A percentile compares a stretch with the other conserved stretches of the same genome.
Conservation (phyloP, 2,113 vertebrate genomes). For the Semnopithecus entellus region DNA sequence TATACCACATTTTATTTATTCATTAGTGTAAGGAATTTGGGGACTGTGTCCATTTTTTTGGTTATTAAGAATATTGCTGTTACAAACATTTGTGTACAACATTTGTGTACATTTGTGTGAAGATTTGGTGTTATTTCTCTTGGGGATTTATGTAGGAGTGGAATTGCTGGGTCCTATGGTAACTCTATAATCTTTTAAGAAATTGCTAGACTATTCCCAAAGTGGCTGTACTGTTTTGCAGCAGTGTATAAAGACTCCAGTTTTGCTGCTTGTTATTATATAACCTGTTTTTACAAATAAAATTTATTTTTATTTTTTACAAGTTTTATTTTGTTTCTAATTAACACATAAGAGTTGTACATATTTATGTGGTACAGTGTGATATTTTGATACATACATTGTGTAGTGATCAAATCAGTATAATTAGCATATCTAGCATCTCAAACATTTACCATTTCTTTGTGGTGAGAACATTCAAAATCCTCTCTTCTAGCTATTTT, state of each 20-base stretch:
- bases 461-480: background rate
- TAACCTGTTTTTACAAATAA: background rate
- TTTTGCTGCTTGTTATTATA: background rate
- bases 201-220: background rate
- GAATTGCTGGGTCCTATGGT: background rate
- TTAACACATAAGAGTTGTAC: background rate
- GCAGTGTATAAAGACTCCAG: background rate
- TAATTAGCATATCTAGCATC: background rate
- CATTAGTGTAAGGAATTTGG: background rate
- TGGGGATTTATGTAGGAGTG: background rate
- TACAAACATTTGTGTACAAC: background rate
- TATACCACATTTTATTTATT: background rate
- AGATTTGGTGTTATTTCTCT: background rate
- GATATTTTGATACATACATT: background rate
- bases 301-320: background rate
- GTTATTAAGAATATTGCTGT: background rate
- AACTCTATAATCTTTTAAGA: constrained; percentile 16
- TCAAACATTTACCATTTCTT: background rate
- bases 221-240: background rate
- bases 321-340: background rate
- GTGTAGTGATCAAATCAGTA: background rate
- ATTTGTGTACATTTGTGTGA: background rate
- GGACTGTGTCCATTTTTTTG: background rate
- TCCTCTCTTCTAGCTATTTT: background rate
- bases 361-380: background rate